A percentile compares a stretch with the other conserved stretches of the same genome.
Conservation (phyloP, 2,888 invertebrate genomes). For the Leptarthrus brevirostris region DNA sequence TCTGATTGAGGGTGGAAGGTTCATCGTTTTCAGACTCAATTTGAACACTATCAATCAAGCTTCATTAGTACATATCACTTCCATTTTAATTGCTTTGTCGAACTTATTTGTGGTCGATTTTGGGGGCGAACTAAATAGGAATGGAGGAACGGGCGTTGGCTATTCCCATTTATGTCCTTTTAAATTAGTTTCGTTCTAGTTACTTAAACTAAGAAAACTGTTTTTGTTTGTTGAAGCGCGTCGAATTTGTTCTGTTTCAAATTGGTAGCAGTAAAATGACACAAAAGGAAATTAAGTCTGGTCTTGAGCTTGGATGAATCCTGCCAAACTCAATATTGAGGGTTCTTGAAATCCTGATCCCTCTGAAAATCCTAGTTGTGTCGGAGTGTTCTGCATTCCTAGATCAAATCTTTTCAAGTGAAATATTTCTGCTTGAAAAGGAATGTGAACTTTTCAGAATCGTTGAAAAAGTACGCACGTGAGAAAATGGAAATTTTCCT, state of each 20-base stretch:
- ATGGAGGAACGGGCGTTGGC: too few species aligned
- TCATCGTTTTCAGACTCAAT: neutral
- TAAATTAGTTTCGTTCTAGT: neutral
- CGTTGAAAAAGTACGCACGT: neutral
- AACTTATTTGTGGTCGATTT: neutral
- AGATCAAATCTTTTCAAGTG: neutral
- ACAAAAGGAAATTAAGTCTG: too few species aligned
- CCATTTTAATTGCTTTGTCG: neutral
- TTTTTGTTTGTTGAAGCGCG: neutral
- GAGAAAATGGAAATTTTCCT: conserved; percentile 1
- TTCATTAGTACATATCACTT: neutral
- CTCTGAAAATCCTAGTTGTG: neutral
- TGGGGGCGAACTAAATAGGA: too few species aligned
- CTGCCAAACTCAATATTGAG: neutral
- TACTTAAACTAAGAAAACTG: neutral
- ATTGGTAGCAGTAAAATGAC: neutral
- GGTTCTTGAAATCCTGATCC: neutral
- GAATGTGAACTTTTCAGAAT: neutral
- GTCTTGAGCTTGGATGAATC: neutral
- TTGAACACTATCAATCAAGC: neutral
- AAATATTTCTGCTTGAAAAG: neutral
- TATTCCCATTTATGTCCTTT: neutral
- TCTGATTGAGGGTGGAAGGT: neutral
- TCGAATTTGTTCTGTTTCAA: neutral
- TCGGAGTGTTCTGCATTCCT: neutral